Conservation (phyloP, 2,888 invertebrate species). For the Tupiocoris notatus region DNA sequence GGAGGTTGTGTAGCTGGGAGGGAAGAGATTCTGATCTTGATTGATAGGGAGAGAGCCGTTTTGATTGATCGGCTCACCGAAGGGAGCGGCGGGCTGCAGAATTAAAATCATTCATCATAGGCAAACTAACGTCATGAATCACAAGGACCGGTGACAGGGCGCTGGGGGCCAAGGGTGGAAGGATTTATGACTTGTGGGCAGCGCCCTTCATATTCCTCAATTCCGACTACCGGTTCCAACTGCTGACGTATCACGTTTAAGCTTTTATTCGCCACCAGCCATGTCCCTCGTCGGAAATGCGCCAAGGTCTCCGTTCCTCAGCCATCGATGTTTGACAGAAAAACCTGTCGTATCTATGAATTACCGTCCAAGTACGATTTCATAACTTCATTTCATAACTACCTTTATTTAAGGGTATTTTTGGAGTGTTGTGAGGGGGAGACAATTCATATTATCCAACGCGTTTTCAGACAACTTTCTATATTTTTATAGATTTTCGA, state of each 20-base stretch:
- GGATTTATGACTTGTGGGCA: conserved; percentile 38
- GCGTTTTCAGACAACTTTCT: no score
- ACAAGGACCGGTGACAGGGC: conserved; percentile 21
- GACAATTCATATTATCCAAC: no score
- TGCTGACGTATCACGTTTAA: background rate
- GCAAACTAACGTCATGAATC: conserved; percentile 45
- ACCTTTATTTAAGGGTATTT: no score
- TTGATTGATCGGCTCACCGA: conserved; percentile 37
- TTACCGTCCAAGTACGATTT: no score
- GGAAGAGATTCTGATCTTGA: conserved; percentile 10
- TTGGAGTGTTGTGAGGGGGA: no score
- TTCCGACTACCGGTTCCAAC: background rate
- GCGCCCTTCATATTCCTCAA: background rate
- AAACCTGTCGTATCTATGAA: no score
- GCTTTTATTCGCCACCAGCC: background rate
- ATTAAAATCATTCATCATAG: conserved; percentile 45
- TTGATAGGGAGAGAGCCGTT: conserved; percentile 28
- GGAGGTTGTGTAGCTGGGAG: background rate
- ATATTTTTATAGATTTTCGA: no score
- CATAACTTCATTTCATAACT: no score
- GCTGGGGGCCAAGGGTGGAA: conserved; percentile 8
- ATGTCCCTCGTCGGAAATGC: background rate
- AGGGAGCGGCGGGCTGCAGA: conserved; percentile 31
- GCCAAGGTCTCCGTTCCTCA: background rate
- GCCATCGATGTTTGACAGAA: no score